Evolutionary conservation across 1,140 invertebrate genomes (phyloP), one percentile per base, ranked within the genome.

Genomic region (Magallana angulata): DNA sequence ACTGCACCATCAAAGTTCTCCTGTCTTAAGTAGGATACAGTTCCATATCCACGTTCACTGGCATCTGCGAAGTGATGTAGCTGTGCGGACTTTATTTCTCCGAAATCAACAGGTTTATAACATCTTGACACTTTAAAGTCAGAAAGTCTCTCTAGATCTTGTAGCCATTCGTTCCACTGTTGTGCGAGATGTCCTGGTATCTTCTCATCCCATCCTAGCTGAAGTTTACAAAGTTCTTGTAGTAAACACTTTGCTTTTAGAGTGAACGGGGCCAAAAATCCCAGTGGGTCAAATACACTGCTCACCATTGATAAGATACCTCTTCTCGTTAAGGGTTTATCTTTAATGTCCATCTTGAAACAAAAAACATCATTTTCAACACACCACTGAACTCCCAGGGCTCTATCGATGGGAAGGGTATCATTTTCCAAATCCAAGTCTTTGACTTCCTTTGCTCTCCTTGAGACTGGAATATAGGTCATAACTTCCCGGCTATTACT

Each of bases 41-140:
- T 88, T 82, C 89, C 88, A 86, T 90, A 93, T 0, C 91, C 92
- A 18, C 36, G 12, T 36, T 92, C 89, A 57, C 90, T 91, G 0
- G 92, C 92, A 84, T 94, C 93, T 18, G 84, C 81, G 84, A 93
- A 92, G 16, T 90, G 64, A 80, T 91, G 90, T 9, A 93, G 83
- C 59, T 93, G 81, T n/a, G 24, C n/a, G n/a, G 18, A 48, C 48
- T 85, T 59, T 14, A 86, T n/a, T 12, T 57, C 18, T 56, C 82
- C 84, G 57, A 64, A 85, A 9, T n/a, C 57, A 57, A 57, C 14
- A 76, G 86, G 59, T 80, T 84, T 85, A 16, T 83, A 9, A 59
- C 59, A 83, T 64, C 89, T 76, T 57, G 60, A 0, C 36, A 76
- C 30, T 16, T 71, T 36, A 59, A 87, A 57, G 24, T 82, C 84